Percentiles rank a stretch among this genome's conserved stretches.
Evolutionary conservation across 1,140 invertebrate genomes (phyloP).

Genomic region (Bombus picipes): DNA sequence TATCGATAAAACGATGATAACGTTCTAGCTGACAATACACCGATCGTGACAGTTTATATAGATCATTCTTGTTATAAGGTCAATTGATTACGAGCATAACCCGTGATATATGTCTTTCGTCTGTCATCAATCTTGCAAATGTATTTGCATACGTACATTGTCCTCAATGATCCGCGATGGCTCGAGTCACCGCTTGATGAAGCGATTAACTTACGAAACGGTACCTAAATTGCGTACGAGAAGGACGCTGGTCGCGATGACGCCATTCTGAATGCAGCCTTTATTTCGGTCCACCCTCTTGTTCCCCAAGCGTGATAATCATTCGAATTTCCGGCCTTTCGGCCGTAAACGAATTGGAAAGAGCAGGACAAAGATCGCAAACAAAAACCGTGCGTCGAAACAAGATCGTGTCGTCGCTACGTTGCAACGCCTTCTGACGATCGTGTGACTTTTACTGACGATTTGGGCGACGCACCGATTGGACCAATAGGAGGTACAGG

Average conservation of each 20-base stretch:
- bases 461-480: conserved; percentile 32
- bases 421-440: too few species aligned
- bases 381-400: conserved; percentile 8
- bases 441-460: conserved; percentile 32
- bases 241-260: background rate
- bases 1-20: conserved; percentile 34
- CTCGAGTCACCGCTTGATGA: conserved; percentile 33
- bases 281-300: conserved; percentile 19
- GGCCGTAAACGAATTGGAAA: background rate
- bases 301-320: conserved; percentile 23
- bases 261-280: background rate
- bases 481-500: conserved; percentile 50
- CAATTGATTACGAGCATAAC: conserved; percentile 36
- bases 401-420: background rate
- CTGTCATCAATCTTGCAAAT: conserved; percentile 56
- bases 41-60: conserved; percentile 10
- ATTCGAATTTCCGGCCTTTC: conserved; percentile 54
- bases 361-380: conserved; percentile 14
- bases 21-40: background rate
- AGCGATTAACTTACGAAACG: conserved; percentile 50
- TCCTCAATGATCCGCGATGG: conserved; percentile 16
- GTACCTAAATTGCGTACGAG: conserved; percentile 44
- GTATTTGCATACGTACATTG: conserved; percentile 43
- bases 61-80: conserved; percentile 31
- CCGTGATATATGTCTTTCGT: conserved; percentile 29